phyloP scores from a whole-genome alignment of 1,140 invertebrate genomes.

The Spodoptera frugiperda region DNA sequence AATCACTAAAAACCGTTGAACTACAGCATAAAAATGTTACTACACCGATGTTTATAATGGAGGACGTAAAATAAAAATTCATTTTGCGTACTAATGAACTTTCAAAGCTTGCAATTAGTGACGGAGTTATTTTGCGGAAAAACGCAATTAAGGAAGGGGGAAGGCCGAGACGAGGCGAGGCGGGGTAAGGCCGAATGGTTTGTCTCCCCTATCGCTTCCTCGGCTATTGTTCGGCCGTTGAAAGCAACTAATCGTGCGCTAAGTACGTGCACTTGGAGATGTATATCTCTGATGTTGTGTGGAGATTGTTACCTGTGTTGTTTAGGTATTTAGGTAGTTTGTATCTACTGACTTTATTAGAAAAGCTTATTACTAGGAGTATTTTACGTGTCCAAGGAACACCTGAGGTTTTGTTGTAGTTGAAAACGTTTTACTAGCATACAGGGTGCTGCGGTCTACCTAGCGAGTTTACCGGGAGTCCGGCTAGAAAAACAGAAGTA shows the following conservation, averaged over 20 bases:
- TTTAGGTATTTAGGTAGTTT: not conserved
- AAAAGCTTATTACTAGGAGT: no score
- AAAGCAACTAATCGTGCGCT: conserved; percentile 29
- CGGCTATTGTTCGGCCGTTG: conserved; percentile 9
- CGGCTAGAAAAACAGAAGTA: no score
- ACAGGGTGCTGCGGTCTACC: no score
- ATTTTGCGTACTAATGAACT: conserved; percentile 51
- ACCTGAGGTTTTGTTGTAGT: no score
- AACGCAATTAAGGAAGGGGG: conserved; percentile 41
- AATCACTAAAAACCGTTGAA: not conserved
- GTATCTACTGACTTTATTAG: no score
- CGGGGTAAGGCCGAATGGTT: conserved; percentile 21
- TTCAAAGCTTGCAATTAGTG: conserved; percentile 53
- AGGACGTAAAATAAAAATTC: conserved; percentile 41
- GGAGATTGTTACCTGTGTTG: not conserved
- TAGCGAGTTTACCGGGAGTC: no score
- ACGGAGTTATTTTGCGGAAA: conserved; percentile 47
- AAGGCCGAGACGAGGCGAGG: conserved; percentile 13
- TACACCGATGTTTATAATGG: conserved; percentile 24
- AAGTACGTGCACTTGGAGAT: not conserved
- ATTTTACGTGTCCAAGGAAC: no score
- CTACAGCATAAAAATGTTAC: conserved; percentile 29
- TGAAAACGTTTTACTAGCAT: no score
- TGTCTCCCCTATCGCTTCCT: conserved; percentile 28
- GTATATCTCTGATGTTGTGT: conserved; percentile 12